Conservation (phyloP, 2,797 vertebrate species). For the Oophaga sylvatica region DNA sequence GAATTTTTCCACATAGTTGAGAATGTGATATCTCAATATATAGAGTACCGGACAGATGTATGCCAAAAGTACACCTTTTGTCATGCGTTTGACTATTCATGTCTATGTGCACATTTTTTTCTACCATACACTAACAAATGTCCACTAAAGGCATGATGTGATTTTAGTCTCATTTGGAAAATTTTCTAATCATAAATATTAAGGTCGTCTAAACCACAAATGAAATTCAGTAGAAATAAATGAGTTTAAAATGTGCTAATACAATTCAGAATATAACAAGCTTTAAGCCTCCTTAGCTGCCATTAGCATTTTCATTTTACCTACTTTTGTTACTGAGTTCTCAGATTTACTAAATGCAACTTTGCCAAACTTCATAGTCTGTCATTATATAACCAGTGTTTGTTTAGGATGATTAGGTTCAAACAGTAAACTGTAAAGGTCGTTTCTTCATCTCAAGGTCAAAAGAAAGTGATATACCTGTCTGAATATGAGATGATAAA, state of each 20-base stretch:
- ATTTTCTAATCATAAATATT: not conserved
- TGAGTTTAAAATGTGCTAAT: not conserved
- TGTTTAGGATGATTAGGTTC: conserved; percentile 32
- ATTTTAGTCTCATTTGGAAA: no score
- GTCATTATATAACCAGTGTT: not conserved
- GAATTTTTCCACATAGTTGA: no score
- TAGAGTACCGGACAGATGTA: no score
- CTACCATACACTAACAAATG: no score
- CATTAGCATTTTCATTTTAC: not conserved
- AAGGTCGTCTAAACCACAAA: not conserved
- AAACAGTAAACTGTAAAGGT: conserved; percentile 40
- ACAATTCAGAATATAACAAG: not conserved
- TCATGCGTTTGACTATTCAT: no score
- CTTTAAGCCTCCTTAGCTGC: not conserved
- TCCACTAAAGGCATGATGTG: no score
- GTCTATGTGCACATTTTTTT: no score
- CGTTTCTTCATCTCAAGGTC: conserved; percentile 8
- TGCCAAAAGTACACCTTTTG: no score
- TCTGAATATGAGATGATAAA: conserved; percentile 36
- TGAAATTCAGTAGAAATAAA: not conserved
- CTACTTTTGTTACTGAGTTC: not conserved
- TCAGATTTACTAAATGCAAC: not conserved
- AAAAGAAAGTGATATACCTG: conserved; percentile 18
- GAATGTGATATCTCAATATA: no score
- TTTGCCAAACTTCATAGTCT: not conserved